Conservation (phyloP, 2,797 vertebrate genomes). For the Synanceia verrucosa region DNA sequence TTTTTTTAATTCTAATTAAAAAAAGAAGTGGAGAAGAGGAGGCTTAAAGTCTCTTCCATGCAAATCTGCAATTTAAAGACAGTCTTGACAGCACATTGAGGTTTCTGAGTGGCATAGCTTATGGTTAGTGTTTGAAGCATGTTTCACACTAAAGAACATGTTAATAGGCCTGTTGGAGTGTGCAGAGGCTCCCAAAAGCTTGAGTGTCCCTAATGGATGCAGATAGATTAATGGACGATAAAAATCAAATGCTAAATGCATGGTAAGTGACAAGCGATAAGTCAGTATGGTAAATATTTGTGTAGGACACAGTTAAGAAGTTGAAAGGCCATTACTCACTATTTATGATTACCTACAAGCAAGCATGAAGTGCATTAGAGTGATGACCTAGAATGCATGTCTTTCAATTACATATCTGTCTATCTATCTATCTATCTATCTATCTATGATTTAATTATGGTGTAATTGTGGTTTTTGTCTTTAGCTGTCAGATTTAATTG, state of each 20-base stretch:
- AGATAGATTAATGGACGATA: slow-evolving; percentile 78
- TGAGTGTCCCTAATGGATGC: slow-evolving; percentile 75
- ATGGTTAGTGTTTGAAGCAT: slow-evolving; percentile 52
- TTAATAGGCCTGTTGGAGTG: slow-evolving; percentile 65
- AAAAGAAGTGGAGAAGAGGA: slow-evolving; percentile 5
- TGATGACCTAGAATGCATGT: slow-evolving; percentile 42
- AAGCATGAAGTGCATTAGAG: slow-evolving; percentile 42
- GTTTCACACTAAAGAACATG: slow-evolving; percentile 64
- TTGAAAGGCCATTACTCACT: slow-evolving; percentile 69
- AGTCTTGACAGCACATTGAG: slow-evolving; percentile 42
- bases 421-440: no score
- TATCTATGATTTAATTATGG: no score
- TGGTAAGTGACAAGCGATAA: slow-evolving; percentile 73
- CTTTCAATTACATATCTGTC: slow-evolving; percentile 36
- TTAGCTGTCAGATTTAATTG: not conserved
- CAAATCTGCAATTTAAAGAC: slow-evolving; percentile 48
- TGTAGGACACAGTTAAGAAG: slow-evolving; percentile 64
- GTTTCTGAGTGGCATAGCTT: slow-evolving; percentile 44
- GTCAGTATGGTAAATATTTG: slow-evolving; percentile 78
- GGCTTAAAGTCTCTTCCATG: slow-evolving; percentile 27
- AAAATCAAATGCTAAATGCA: slow-evolving; percentile 75
- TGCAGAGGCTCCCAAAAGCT: slow-evolving; percentile 56
- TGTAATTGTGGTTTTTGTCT: not conserved
- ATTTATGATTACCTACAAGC: slow-evolving; percentile 59
- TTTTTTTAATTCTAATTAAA: not conserved